Evolutionary conservation across 1,140 invertebrate genomes (phyloP), one percentile per base, ranked within the genome.

Genomic region (Rhysida immarginata): DNA sequence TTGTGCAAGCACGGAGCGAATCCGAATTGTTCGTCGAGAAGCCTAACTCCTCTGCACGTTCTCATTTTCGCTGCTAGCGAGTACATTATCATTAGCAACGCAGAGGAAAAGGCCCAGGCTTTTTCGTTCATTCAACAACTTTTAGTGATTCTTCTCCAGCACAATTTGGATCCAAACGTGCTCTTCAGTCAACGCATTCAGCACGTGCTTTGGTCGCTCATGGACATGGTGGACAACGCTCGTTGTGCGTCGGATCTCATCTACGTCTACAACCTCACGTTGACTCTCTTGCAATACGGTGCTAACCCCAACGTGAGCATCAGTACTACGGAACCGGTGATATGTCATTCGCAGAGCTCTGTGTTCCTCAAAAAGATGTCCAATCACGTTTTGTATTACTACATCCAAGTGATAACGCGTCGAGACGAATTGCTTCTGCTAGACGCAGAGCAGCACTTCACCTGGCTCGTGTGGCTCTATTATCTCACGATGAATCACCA

Each of bases 151-250:
- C 65, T 84, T 43, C 68, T 84, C 45, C 80, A 80, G 59, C 79
- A 84, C 65, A 80, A 80, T 26, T 68, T 84, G 20, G 79, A 84
- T 68, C 80, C 66, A 14, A 82, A 82, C 64, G 73, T 71, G 2
- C 57, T 65, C 8, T 72, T 76, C 55, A 71, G 69, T 26, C 66
- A 75, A 61, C 66, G 75, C 41, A 77, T 73, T 2, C 79, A 81
- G 61, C 81, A 84, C 62, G 82, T 83, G 60, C 70, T 84, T 18
- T 75, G 82, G 58, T 78, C 61, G 68, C 53, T 74, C 2, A 65
- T 83, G 69, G 81, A 83, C 64, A 81, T 84, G 79, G 79, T 83
- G 35, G 75, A 79, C 60, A 80, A 80, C 67, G 79, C 82, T 13
- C 70, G 81, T 35, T 54, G 58, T 2, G 78, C 79, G 45, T 67